Evolutionary conservation across 2,888 invertebrate species (phyloP), one percentile per base, ranked within the genome.

Genomic region (Coenonympha glycerion): DNA sequence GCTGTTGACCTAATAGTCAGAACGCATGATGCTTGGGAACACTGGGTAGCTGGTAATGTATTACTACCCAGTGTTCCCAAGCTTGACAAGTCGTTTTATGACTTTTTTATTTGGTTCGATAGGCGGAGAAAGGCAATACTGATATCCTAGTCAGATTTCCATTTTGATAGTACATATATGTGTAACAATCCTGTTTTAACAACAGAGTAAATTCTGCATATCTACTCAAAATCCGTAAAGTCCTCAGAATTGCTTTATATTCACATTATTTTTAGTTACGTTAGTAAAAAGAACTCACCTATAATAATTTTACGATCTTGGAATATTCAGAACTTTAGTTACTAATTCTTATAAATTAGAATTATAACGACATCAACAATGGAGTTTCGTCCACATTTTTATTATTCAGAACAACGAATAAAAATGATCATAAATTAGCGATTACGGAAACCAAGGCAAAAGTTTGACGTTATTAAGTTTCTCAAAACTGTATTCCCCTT

Each of bases 21-120:
- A 67, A 64, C 66, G 65, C 64, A 66, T 64, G 75, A 74, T 77
- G 81, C n/a, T 73, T 76, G 73, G 71, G 71, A 76, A 72, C 47
- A 75, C 74, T n/a, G n/a, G n/a, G n/a, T n/a, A n/a, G n/a, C n/a
- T n/a, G n/a, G n/a, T n/a, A n/a, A 75, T 78, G 75, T 75, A 78
- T 61, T 60, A 75, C 72, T 56, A 69, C 68, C 73, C 77, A 64
- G 71, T 78, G 73, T 86, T 86, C 85, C 82, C 86, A 83, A 79
- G 81, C 81, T 66, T 76, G 83, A 77, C 79, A 78, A 77, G 56
- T 47, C 72, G 69, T 73, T 85, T 85, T 85, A 86, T 80, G 76
- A 78, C 83, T 79, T 83, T 86, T 85, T 86, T 84, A 86, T 86
- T 82, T 73, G 74, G 71, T 71, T 73, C 76, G 75, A 76, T 80